Conservation (phyloP, 2,113 vertebrate genomes). For the Corythoichthys intestinalis region DNA sequence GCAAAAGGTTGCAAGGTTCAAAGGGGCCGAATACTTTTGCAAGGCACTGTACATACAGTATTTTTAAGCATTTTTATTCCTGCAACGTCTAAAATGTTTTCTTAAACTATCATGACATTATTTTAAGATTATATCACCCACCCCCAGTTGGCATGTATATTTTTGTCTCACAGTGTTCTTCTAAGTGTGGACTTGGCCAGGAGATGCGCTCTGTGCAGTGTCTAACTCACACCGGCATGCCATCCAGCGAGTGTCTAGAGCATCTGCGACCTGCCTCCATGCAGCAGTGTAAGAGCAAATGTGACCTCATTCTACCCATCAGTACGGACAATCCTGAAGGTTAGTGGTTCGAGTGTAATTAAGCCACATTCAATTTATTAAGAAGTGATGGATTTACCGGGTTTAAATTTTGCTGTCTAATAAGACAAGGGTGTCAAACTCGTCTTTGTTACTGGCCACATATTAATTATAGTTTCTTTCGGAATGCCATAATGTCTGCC, state of each 20-base stretch:
- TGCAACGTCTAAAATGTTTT: no score
- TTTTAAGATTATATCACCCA: no score
- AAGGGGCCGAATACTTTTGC: no score
- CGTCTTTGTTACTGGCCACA: no score
- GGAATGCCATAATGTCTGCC: no score
- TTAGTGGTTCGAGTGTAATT: slow-evolving; percentile 53
- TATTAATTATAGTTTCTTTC: no score
- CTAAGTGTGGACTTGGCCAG: slow-evolving; percentile 88
- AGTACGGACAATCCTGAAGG: slow-evolving; percentile 87
- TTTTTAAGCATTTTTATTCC: no score
- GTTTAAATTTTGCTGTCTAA: no score
- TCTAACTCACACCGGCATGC: slow-evolving; percentile 81
- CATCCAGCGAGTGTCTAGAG: slow-evolving; percentile 83
- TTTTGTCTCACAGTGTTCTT: slow-evolving; percentile 80
- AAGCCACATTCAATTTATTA: not conserved
- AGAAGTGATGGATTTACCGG: not conserved
- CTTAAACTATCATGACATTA: no score
- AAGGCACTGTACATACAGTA: no score
- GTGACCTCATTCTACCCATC: slow-evolving; percentile 75
- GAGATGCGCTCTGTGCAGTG: slow-evolving; percentile 88
- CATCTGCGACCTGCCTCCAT: slow-evolving; percentile 76
- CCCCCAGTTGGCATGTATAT: not conserved
- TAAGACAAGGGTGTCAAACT: no score
- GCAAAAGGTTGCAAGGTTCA: no score
- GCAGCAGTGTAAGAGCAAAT: slow-evolving; percentile 93